These are phyloP conservation scores for Eurystomus gularis DNA, from an alignment of 2,113 vertebrate species.

Conservation along the genomic window DNA sequence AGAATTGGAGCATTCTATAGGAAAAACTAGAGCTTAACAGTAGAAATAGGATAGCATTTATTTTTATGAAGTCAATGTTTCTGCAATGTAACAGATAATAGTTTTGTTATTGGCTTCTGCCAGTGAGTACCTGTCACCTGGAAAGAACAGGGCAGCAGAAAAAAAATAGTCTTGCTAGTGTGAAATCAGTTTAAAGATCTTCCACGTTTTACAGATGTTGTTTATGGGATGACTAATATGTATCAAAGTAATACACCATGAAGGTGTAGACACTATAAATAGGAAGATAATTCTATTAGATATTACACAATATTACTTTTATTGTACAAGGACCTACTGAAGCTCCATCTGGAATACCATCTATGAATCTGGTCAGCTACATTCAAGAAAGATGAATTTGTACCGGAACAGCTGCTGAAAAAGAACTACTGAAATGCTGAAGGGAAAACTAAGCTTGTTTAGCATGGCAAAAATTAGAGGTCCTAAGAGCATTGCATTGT, in stretches of 20 bases:
- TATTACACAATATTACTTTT: not conserved
- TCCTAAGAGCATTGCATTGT: not conserved
- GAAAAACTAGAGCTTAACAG: not conserved
- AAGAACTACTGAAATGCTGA: not conserved
- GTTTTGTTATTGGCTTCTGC: not conserved
- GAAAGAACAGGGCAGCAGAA: not conserved
- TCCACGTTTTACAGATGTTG: not conserved
- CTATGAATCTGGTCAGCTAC: not conserved
- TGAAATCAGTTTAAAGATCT: not conserved
- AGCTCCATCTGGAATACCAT: not conserved
- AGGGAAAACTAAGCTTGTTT: not conserved
- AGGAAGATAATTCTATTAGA: not conserved
- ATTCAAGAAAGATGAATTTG: not conserved
- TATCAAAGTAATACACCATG: not conserved
- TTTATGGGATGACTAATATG: not conserved
- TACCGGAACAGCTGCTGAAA: not conserved
- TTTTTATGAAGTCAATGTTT: not conserved
- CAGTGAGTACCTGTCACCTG: not conserved
- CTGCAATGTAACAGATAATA: not conserved
- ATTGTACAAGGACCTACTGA: not conserved
- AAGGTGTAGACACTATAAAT: not conserved
- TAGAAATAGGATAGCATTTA: not conserved
- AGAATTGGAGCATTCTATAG: not conserved
- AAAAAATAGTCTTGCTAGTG: not conserved
- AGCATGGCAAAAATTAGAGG: not conserved